Evolutionary conservation across 1,140 invertebrate genomes (phyloP).

Genomic region (Wiebesia pumilae): DNA sequence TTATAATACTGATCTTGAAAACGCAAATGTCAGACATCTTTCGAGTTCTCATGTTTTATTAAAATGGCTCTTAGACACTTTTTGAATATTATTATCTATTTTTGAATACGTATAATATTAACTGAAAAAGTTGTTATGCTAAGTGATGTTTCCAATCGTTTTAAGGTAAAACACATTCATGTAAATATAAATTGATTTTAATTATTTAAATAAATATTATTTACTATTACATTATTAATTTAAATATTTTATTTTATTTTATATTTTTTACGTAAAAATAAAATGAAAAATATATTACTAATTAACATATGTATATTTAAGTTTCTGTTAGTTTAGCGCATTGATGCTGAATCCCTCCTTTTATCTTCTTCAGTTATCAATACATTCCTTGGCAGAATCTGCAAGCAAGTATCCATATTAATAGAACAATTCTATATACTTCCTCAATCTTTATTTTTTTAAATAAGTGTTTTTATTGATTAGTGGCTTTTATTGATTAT

Average conservation of each 20-base stretch:
- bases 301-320: background rate
- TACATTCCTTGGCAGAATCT: conserved; percentile 61
- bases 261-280: too few species aligned
- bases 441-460: conserved; percentile 16
- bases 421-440: conserved; percentile 11
- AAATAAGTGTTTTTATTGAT: conserved; percentile 11
- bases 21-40: background rate
- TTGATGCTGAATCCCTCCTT: conserved; percentile 14
- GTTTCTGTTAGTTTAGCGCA: background rate
- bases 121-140: background rate
- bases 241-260: too few species aligned
- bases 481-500: conserved; percentile 23
- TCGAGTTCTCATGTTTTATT: conserved; percentile 65
- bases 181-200: too few species aligned
- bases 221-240: too few species aligned
- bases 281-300: background rate
- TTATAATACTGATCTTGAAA: conserved; percentile 56
- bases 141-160: background rate
- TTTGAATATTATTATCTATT: background rate
- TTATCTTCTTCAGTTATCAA: conserved; percentile 60
- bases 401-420: conserved; percentile 42
- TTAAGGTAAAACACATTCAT: too few species aligned
- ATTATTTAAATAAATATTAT: too few species aligned
- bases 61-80: conserved; percentile 54
- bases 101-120: background rate